Evolutionary conservation across 2,113 vertebrate genomes (phyloP).

Genomic region (Coreoperca whiteheadi): DNA sequence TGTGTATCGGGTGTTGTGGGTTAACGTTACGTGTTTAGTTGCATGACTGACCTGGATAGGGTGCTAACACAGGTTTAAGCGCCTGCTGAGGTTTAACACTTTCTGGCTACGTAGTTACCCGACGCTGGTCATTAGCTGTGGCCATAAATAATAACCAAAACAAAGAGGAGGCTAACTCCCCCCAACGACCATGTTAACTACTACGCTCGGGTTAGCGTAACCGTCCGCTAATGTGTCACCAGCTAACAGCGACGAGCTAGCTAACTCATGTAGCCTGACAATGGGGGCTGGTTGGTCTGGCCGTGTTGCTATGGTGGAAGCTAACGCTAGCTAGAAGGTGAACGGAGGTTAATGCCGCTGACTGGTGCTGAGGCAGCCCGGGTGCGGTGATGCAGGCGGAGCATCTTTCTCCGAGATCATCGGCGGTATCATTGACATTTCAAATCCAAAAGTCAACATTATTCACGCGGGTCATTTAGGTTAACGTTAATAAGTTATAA

Average conservation of each 20-base stretch:
- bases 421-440: neutral
- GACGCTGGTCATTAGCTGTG: neutral
- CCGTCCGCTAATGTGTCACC: constrained; percentile 1
- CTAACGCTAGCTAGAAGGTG: constrained; percentile 36
- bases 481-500: fast-evolving
- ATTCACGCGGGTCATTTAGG: fast-evolving
- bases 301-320: neutral
- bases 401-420: neutral
- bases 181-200: too few species aligned
- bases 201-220: neutral
- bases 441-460: neutral
- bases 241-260: neutral
- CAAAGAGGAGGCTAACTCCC: neutral
- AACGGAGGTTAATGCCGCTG: constrained; percentile 2
- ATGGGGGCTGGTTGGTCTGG: neutral
- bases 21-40: neutral
- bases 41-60: constrained; percentile 9
- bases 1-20: neutral
- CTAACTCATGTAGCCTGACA: neutral
- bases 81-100: neutral
- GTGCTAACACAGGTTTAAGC: constrained; percentile 33
- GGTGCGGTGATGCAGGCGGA: neutral
- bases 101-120: neutral
- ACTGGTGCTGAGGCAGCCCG: constrained; percentile 27
- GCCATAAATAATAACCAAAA: neutral